Conservation (phyloP, 2,113 vertebrate genomes). For the Thymallus thymallus region DNA sequence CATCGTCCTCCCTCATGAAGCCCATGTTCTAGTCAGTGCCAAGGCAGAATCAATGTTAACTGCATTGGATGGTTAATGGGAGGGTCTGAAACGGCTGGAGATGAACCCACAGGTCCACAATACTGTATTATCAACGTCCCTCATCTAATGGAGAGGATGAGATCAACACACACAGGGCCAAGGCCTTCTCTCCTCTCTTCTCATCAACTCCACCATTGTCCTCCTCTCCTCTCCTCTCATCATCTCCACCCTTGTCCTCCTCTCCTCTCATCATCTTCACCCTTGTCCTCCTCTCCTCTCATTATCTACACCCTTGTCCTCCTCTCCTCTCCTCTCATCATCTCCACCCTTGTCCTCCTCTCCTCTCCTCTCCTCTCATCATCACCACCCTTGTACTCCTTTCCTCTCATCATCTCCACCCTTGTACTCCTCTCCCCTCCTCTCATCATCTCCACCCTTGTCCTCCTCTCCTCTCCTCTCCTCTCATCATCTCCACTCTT, state of each 20-base stretch:
- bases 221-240: not conserved
- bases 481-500: not conserved
- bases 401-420: not conserved
- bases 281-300: not conserved
- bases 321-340: not conserved
- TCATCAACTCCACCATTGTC: not conserved
- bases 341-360: not conserved
- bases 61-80: slow-evolving; percentile 41
- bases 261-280: not conserved
- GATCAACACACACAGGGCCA: slow-evolving; percentile 19
- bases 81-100: slow-evolving; percentile 29
- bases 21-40: slow-evolving; percentile 41
- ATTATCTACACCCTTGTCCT: not conserved
- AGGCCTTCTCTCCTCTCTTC: not conserved
- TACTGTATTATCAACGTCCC: slow-evolving; percentile 53
- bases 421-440: not conserved
- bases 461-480: not conserved
- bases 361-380: not conserved
- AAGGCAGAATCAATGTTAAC: slow-evolving; percentile 61
- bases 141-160: slow-evolving; percentile 36
- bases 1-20: slow-evolving; percentile 50
- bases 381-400: not conserved
- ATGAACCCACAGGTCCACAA: slow-evolving; percentile 38
- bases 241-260: not conserved
- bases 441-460: too few relatives aligned